A percentile compares a stretch with the other conserved stretches of the same genome.
Evolutionary conservation across 2,797 vertebrate species (phyloP).

Genomic region (Cephalopachus bancanus): DNA sequence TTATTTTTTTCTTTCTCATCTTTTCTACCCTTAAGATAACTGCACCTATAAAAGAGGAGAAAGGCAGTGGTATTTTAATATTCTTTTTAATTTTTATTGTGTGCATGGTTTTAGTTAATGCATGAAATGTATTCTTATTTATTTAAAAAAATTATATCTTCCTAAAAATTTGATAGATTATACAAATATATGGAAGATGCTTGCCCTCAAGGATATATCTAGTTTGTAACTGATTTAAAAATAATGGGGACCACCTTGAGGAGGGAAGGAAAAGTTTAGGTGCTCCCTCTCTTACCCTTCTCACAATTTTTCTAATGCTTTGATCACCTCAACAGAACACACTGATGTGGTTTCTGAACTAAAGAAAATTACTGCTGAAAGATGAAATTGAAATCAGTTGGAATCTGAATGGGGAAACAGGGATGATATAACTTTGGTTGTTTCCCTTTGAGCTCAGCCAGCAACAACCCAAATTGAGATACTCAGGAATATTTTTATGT

Average conservation of each 20-base stretch:
- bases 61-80: background rate
- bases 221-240: constrained; percentile 47
- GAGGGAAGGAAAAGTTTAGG: constrained; percentile 24
- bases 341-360: constrained; percentile 45
- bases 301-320: constrained; percentile 55
- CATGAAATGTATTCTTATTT: background rate
- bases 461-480: constrained; percentile 69
- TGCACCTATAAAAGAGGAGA: background rate
- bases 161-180: background rate
- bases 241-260: background rate
- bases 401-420: constrained; percentile 64
- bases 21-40: background rate
- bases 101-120: background rate
- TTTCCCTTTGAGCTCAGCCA: constrained; percentile 69
- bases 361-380: constrained; percentile 71
- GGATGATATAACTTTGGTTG: constrained; percentile 61
- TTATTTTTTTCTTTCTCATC: background rate
- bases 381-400: constrained; percentile 77
- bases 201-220: background rate
- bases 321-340: constrained; percentile 17
- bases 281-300: background rate
- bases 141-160: background rate
- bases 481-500: constrained; percentile 66
- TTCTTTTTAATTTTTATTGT: constrained; percentile 24
- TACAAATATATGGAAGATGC: background rate